These are phyloP conservation scores for Arctocebus calabarensis DNA, from an alignment of 2,797 vertebrate species.

Conservation along the genomic window DNA sequence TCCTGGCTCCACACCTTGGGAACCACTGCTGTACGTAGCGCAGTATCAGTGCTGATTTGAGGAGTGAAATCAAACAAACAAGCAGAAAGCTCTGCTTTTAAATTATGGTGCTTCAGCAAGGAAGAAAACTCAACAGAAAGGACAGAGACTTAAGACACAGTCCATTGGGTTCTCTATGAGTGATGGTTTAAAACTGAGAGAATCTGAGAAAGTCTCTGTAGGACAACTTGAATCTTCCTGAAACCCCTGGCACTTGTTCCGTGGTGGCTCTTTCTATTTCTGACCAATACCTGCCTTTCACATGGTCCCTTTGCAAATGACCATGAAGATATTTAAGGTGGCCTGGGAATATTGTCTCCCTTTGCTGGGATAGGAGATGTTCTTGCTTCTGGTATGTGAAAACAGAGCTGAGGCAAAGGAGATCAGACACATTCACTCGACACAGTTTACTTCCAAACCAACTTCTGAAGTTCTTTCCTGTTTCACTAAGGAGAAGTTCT, in stretches of 20 bases:
- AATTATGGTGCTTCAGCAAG: accelerated
- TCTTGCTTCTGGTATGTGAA: not conserved
- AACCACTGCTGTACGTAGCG: not conserved
- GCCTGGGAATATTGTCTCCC: accelerated
- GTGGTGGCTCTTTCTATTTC: too few species aligned
- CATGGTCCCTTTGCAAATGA: not conserved
- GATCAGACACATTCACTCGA: constrained; percentile 63
- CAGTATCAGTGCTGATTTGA: not conserved
- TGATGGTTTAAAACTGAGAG: not conserved
- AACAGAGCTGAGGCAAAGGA: not conserved
- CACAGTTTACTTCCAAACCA: constrained; percentile 71
- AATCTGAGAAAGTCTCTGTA: not conserved
- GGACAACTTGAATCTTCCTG: accelerated
- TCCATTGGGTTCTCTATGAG: not conserved
- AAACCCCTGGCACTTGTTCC: not conserved
- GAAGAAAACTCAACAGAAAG: not conserved
- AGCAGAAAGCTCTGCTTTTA: not conserved
- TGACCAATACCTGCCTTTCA: not conserved
- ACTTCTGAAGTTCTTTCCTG: constrained; percentile 72
- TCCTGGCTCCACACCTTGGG: accelerated
- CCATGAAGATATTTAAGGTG: not conserved
- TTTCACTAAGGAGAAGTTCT: constrained; percentile 76
- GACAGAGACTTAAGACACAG: not conserved
- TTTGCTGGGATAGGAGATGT: accelerated
- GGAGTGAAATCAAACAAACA: not conserved